These are phyloP conservation scores for Nysson spinosus DNA, from an alignment of 2,888 invertebrate genomes.

Conservation along the genomic window DNA sequence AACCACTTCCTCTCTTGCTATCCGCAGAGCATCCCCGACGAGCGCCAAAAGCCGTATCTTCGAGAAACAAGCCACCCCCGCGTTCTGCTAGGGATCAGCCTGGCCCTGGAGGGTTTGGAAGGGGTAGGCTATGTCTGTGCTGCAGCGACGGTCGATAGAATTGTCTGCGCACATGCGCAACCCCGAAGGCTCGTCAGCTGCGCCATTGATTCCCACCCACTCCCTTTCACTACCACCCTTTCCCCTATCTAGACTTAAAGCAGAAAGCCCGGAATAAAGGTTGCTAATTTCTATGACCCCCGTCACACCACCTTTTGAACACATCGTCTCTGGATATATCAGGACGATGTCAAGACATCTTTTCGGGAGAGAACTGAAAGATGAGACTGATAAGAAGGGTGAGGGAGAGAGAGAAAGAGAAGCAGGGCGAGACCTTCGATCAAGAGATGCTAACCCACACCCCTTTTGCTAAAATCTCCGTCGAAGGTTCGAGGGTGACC, in stretches of 20 bases:
- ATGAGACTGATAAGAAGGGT: too few species aligned
- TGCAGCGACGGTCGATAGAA: constrained; percentile 76
- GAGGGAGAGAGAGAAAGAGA: too few species aligned
- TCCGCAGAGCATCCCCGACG: constrained; percentile 10
- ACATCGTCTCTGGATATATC: constrained; percentile 34
- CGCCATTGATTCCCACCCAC: constrained; percentile 74
- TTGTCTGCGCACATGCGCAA: constrained; percentile 76
- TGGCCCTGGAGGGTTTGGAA: constrained; percentile 59
- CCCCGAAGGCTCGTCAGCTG: constrained; percentile 73
- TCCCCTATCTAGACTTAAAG: constrained; percentile 74
- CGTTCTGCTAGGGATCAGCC: constrained; percentile 61
- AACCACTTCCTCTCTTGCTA: constrained; percentile 20
- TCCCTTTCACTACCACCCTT: constrained; percentile 33
- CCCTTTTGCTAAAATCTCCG: background rate
- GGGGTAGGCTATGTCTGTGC: constrained; percentile 74
- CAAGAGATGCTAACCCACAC: background rate
- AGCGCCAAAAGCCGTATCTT: constrained; percentile 39
- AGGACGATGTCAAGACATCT: constrained; percentile 25
- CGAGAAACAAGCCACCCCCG: constrained; percentile 48
- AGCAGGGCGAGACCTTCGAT: constrained; percentile 21
- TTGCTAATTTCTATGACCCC: constrained; percentile 68
- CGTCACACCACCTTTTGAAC: constrained; percentile 34
- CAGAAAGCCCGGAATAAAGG: constrained; percentile 68
- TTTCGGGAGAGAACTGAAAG: constrained; percentile 15
- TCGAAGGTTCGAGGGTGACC: constrained; percentile 29